Evolutionary conservation across 2,113 vertebrate genomes (phyloP).

Genomic region (Chloroceryle aenea): DNA sequence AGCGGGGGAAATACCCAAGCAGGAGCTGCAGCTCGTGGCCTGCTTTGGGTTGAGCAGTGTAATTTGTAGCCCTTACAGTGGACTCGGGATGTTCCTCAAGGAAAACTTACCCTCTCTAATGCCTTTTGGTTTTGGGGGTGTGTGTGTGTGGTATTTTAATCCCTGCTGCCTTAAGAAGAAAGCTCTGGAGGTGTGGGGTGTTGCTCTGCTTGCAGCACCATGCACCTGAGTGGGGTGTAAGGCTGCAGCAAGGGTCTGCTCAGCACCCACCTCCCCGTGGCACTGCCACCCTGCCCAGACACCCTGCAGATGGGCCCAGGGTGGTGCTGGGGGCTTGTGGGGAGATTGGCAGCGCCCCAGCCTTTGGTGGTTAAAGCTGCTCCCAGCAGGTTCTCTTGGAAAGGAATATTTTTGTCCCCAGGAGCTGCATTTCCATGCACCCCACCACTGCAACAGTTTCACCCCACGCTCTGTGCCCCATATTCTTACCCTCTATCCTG

Average conservation of each 20-base stretch:
- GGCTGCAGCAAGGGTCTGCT: neutral
- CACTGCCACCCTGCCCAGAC: neutral
- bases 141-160: neutral
- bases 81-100: rapidly evolving
- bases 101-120: rapidly evolving
- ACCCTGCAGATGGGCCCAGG: neutral
- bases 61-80: rapidly evolving
- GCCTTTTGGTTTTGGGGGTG: neutral
- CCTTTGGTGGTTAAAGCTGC: neutral
- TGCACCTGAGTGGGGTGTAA: rapidly evolving
- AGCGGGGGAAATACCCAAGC: rapidly evolving
- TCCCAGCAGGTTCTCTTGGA: neutral
- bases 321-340: neutral
- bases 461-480: too few species aligned
- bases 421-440: neutral
- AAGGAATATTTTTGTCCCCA: neutral
- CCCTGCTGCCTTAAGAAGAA: neutral
- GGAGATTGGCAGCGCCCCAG: neutral
- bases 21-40: rapidly evolving
- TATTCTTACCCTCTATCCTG: neutral
- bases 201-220: rapidly evolving
- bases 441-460: too few species aligned
- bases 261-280: neutral
- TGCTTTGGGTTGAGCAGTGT: rapidly evolving
- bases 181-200: rapidly evolving